Conservation (phyloP, 2,113 vertebrate species). For the Rhynchomys soricoides region DNA sequence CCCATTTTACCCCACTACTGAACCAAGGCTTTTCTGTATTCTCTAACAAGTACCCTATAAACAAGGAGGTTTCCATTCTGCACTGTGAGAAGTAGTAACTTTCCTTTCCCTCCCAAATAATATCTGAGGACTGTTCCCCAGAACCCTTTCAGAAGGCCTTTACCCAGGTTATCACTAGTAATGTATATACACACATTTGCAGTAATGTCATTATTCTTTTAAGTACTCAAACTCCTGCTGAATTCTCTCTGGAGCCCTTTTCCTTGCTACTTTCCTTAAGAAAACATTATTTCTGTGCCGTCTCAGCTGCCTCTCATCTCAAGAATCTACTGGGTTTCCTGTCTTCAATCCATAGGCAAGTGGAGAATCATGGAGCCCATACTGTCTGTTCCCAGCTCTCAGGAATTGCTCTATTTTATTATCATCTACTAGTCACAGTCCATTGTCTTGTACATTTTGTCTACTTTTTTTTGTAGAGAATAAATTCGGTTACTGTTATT, state of each 20-base stretch:
- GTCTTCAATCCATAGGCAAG: neutral
- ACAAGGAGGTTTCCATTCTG: neutral
- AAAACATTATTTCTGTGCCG: neutral
- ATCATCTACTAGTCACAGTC: neutral
- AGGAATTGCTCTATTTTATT: neutral
- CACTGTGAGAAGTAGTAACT: neutral
- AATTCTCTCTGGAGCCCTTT: neutral
- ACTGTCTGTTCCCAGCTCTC: neutral
- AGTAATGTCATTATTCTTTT: neutral
- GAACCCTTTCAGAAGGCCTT: neutral
- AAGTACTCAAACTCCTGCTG: neutral
- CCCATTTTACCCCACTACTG: neutral
- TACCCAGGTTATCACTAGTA: neutral
- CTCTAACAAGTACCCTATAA: neutral
- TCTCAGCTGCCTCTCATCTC: neutral
- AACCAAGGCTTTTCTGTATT: neutral
- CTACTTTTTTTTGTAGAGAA: neutral
- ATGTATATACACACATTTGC: neutral
- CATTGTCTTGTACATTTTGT: slow-evolving; percentile 21
- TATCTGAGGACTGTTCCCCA: neutral
- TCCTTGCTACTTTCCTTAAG: neutral
- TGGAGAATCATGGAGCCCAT: neutral
- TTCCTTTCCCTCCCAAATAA: neutral
- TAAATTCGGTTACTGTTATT: neutral
- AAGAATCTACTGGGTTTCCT: neutral